phyloP scores from a whole-genome alignment of 1,140 invertebrate species.

The Drosophila melanogaster region DNA sequence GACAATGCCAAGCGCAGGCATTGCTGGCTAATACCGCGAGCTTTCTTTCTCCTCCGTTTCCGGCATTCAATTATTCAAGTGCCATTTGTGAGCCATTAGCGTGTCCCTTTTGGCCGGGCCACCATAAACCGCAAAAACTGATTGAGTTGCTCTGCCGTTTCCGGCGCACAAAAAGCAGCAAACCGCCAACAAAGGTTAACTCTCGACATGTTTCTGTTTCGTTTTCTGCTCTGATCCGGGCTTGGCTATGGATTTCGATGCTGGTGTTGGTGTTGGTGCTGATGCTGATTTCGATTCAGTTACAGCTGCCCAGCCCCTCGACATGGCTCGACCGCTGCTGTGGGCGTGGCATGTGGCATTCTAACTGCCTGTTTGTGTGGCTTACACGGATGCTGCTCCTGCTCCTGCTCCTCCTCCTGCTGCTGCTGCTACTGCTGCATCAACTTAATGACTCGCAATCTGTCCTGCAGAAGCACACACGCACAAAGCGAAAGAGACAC shows the following conservation, averaged over 20 bases:
- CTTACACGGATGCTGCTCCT: conserved; percentile 11
- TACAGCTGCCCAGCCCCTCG: conserved; percentile 33
- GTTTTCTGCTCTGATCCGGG: conserved; percentile 31
- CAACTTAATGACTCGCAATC: conserved; percentile 77
- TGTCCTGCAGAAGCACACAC: conserved; percentile 48
- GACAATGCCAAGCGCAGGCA: conserved; percentile 33
- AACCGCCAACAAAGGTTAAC: conserved; percentile 65
- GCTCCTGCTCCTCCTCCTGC: conserved; percentile 3
- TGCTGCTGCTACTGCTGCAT: conserved; percentile 38
- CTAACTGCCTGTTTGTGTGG: conserved; percentile 57
- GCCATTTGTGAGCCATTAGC: conserved; percentile 70
- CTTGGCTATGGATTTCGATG: conserved; percentile 12
- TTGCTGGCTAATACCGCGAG: conserved; percentile 22
- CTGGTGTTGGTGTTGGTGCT: conserved; percentile 8
- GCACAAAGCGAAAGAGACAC: conserved; percentile 33
- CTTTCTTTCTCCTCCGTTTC: conserved; percentile 42
- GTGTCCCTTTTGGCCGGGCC: conserved; percentile 41
- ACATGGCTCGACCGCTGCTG: conserved; percentile 52
- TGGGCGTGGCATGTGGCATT: conserved; percentile 58
- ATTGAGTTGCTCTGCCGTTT: conserved; percentile 61
- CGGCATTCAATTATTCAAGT: conserved; percentile 72
- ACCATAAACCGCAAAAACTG: conserved; percentile 67
- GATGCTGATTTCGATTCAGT: conserved; percentile 34
- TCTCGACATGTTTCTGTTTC: conserved; percentile 55
- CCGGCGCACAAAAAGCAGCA: conserved; percentile 60